Evolutionary conservation across 2,113 vertebrate genomes (phyloP), one percentile per base, ranked within the genome.

Genomic region (Vireo altiloquus): DNA sequence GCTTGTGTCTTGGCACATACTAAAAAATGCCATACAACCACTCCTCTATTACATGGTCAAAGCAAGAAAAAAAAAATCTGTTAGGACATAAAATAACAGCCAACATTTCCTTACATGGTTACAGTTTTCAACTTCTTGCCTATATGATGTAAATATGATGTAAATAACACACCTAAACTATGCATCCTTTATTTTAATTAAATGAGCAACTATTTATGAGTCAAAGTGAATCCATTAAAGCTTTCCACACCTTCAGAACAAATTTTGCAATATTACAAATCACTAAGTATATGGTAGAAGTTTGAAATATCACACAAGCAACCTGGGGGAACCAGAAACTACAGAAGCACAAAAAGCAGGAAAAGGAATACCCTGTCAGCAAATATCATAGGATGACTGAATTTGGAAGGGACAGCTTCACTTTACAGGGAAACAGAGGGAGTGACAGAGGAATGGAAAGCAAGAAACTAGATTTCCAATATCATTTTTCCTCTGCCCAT

Each of bases 71-170:
- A 87, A 87, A 76, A 27, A 66, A 4, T 11, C 10, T 37, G 28
- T 44, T 56, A 66, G 56, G 71, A 87, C 44, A 46, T 30, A 81
- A 92, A 90, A 44, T 42, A 84, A 68, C 53, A 79, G 78, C 65
- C 82, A 85, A 22, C 70, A 59, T 77, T 80, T 87, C 95, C 93
- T 80, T 90, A 94, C 35, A 92, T 44, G 78, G 94, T 54, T 69
- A 92, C 13, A 46, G 27, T 80, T 93, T 74, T 66, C 46, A 82
- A 35, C 66, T 82, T 88, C 78, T 80, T 86, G n/a, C 27, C 13
- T 82, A 92, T 70, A 84, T 30, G 18, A 70, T 31, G 15, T 28
- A 64, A 52, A 47, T 22, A n/a, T n/a, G n/a, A n/a, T n/a, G 86
- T 35, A 72, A 78, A 64, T 20, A 82, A 13, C 16, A 44, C 11